Conservation (phyloP, 1,140 invertebrate genomes). For the Caenorhabditis latens region DNA sequence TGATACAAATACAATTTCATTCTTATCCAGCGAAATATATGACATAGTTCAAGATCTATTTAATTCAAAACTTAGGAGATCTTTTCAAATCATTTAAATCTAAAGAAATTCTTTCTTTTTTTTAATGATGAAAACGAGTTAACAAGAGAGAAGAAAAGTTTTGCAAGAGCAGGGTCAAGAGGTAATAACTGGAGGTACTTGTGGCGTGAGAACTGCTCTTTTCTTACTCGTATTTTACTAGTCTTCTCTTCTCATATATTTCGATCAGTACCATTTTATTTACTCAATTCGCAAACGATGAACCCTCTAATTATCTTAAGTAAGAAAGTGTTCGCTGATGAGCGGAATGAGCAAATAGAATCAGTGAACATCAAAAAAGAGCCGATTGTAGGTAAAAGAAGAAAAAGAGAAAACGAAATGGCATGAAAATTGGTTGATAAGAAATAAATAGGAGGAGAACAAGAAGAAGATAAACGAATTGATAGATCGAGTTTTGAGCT, state of each 20-base stretch:
- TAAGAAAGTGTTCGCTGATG: neutral
- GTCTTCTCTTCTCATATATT: neutral
- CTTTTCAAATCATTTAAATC: too few species aligned
- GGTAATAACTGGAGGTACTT: conserved; percentile 26
- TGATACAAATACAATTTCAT: too few species aligned
- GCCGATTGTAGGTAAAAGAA: neutral
- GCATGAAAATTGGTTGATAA: neutral
- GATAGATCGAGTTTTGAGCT: neutral
- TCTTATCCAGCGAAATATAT: too few species aligned
- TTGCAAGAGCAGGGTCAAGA: conserved; percentile 25
- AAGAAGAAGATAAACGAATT: neutral
- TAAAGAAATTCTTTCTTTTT: too few species aligned
- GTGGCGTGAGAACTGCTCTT: conserved; percentile 41
- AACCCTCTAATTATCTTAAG: conserved; percentile 34
- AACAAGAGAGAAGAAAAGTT: neutral
- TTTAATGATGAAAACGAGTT: too few species aligned
- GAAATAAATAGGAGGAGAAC: neutral
- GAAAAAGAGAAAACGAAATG: neutral
- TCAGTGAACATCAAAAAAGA: conserved; percentile 19
- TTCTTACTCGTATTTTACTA: neutral
- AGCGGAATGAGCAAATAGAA: neutral
- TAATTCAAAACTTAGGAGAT: too few species aligned
- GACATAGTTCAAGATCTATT: too few species aligned
- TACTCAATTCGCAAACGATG: conserved; percentile 15
- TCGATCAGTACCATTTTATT: conserved; percentile 20